These are phyloP conservation scores for Eledona agricola DNA, from an alignment of 2,888 invertebrate genomes.

Conservation along the genomic window DNA sequence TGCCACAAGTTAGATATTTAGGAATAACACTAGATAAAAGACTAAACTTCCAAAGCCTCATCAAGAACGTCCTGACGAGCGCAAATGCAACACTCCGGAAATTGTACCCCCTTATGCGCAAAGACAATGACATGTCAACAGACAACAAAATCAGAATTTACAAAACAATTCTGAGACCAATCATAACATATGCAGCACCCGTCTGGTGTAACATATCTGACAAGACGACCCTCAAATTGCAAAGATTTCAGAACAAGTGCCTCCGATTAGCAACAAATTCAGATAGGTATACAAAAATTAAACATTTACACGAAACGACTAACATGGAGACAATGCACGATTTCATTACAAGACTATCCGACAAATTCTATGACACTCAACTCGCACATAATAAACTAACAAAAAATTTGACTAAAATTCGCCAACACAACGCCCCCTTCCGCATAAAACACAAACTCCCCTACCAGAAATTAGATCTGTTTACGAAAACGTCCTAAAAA, in stretches of 20 bases:
- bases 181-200: neutral
- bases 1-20: constrained; percentile 6
- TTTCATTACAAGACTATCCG: neutral
- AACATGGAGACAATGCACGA: neutral
- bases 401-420: neutral
- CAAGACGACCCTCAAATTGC: neutral
- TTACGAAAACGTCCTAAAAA: too few relatives aligned
- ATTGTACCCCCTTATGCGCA: too few relatives aligned
- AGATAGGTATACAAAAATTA: neutral
- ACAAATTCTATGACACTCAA: neutral
- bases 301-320: too few relatives aligned
- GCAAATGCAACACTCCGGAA: too few relatives aligned
- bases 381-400: neutral
- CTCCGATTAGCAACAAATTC: neutral
- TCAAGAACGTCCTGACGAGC: too few relatives aligned
- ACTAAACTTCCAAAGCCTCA: constrained; percentile 3
- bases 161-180: too few relatives aligned
- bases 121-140: too few relatives aligned
- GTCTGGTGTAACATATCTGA: neutral
- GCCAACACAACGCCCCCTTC: neutral
- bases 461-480: too few relatives aligned
- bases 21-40: constrained; percentile 11
- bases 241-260: constrained; percentile 1
- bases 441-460: neutral
- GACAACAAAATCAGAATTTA: too few relatives aligned